Conservation (phyloP, 2,888 invertebrate genomes). For the Lepas anatifera region DNA sequence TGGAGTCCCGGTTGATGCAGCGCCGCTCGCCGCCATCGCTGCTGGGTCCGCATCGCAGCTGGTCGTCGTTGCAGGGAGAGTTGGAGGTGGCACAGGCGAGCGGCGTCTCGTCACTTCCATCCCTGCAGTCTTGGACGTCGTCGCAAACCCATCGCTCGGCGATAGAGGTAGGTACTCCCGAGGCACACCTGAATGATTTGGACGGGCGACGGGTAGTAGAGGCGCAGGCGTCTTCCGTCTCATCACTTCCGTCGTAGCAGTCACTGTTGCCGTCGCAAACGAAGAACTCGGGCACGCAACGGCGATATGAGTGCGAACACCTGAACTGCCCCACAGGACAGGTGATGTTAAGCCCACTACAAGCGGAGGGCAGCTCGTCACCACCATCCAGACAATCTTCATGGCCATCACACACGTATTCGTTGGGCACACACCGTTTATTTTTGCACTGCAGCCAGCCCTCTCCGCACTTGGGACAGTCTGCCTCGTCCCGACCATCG, state of each 20-base stretch:
- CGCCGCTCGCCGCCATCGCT: conserved; percentile 68
- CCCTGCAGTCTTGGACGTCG: conserved; percentile 57
- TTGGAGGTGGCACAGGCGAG: not conserved
- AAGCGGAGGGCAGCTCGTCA: conserved; percentile 49
- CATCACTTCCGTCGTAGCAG: conserved; percentile 90
- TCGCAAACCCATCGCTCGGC: not conserved
- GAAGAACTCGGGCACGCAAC: conserved; percentile 83
- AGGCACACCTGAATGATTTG: not conserved
- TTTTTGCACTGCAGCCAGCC: conserved; percentile 76
- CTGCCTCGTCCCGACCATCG: conserved; percentile 91
- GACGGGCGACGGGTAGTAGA: not conserved
- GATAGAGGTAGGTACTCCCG: not conserved
- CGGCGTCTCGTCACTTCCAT: conserved; percentile 31
- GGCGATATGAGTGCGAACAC: conserved; percentile 62
- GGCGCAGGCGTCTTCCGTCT: conserved; percentile 42
- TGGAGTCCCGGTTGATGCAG: conserved; percentile 21
- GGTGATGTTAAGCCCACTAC: conserved; percentile 63
- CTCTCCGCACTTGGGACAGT: conserved; percentile 49
- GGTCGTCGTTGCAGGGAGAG: conserved; percentile 64
- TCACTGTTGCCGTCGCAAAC: conserved; percentile 96
- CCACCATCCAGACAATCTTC: conserved; percentile 75
- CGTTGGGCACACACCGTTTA: conserved; percentile 76
- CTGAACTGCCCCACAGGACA: conserved; percentile 83
- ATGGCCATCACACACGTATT: conserved; percentile 87
- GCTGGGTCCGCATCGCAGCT: conserved; percentile 90